Evolutionary conservation across 2,888 invertebrate species (phyloP).

Genomic region (Nezara viridula): DNA sequence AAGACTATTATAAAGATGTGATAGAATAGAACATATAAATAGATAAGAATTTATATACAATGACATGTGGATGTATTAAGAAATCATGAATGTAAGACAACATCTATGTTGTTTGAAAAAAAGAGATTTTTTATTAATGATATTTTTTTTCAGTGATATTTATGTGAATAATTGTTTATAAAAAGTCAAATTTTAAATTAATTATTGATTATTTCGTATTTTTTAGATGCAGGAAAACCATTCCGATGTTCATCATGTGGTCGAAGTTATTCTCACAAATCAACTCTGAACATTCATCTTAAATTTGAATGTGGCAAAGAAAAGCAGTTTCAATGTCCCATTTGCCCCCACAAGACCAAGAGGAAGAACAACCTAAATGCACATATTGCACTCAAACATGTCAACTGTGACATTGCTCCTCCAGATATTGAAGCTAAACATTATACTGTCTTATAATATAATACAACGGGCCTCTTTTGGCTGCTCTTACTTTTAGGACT

Average conservation of each 20-base stretch:
- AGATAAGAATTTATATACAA: too few relatives aligned
- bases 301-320: slow-evolving; percentile 69
- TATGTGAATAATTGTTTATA: not conserved
- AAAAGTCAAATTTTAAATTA: not conserved
- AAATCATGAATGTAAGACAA: too few relatives aligned
- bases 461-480: not conserved
- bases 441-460: slow-evolving; percentile 22
- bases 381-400: slow-evolving; percentile 64
- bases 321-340: slow-evolving; percentile 69
- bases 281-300: slow-evolving; percentile 64
- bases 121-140: too few relatives aligned
- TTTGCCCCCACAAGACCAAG: slow-evolving; percentile 69
- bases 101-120: too few relatives aligned
- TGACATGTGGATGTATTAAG: too few relatives aligned
- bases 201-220: not conserved
- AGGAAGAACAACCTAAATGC: slow-evolving; percentile 68
- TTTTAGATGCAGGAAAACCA: slow-evolving; percentile 40
- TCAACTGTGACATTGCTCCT: slow-evolving; percentile 11
- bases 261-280: slow-evolving; percentile 64
- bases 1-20: too few relatives aligned
- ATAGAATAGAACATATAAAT: too few relatives aligned
- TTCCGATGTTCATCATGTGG: slow-evolving; percentile 66
- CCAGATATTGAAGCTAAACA: slow-evolving; percentile 8
- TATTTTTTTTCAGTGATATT: not conserved
- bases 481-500: not conserved